These are phyloP conservation scores for Xenopus tropicalis DNA, from an alignment of 2,113 vertebrate genomes.

Conservation along the genomic window UCB_Xtro_10.0 CM004445.2:132744501-132745000, in stretches of 20 bases:
- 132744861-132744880: too few species aligned
- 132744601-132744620: conserved; percentile 45
- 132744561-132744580: conserved; percentile 17
- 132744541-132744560: background rate
- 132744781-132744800: background rate
- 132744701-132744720: background rate
- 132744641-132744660: conserved; percentile 38
- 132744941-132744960: too few species aligned
- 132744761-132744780: background rate
- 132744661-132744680: conserved; percentile 24
- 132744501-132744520: too few species aligned
- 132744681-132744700: conserved; percentile 15
- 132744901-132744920: too few species aligned
- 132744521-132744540: background rate
- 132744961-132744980: too few species aligned
- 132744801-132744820: too few species aligned
- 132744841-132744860: too few species aligned
- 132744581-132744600: conserved; percentile 41
- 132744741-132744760: background rate
- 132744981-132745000: too few species aligned
- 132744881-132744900: too few species aligned
- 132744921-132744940: too few species aligned
- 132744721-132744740: background rate
- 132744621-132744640: conserved; percentile 45
- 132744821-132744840: background rate